These are phyloP conservation scores for Poecilia velifera DNA, from an alignment of 2,797 vertebrate genomes.

Conservation along the genomic window DNA sequence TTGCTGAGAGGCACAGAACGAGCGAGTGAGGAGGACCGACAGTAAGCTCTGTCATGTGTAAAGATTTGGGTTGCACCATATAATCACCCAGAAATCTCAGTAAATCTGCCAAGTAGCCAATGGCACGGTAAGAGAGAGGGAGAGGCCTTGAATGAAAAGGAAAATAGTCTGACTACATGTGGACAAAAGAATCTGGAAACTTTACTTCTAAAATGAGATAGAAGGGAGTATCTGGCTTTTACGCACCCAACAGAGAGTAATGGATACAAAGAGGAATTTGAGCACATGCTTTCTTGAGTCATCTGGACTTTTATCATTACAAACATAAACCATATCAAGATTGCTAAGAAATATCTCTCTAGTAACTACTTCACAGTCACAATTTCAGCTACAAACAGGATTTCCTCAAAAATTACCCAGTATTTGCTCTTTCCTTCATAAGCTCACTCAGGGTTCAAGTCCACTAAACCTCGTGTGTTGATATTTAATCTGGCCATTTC, in stretches of 20 bases:
- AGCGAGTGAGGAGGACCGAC: conserved; percentile 16
- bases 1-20: neutral
- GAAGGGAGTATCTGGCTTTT: conserved; percentile 2
- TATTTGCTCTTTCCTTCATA: neutral
- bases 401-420: neutral
- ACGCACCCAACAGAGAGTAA: conserved; percentile 1
- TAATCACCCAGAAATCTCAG: conserved; percentile 63
- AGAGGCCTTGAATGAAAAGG: neutral
- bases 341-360: conserved; percentile 5
- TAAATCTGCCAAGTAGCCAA: conserved; percentile 47
- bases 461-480: neutral
- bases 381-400: neutral
- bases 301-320: conserved; percentile 5
- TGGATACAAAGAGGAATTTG: neutral
- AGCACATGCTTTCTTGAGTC: neutral
- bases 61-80: conserved; percentile 56
- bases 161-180: conserved; percentile 12
- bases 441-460: neutral
- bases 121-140: conserved; percentile 3
- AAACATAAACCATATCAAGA: conserved; percentile 4
- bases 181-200: neutral
- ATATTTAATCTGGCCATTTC: conserved; percentile 6
- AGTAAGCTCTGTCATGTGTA: conserved; percentile 72
- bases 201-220: neutral
- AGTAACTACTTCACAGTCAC: conserved; percentile 12